phyloP scores from a whole-genome alignment of 2,797 vertebrate genomes.

The Clarias pachynema region DNA sequence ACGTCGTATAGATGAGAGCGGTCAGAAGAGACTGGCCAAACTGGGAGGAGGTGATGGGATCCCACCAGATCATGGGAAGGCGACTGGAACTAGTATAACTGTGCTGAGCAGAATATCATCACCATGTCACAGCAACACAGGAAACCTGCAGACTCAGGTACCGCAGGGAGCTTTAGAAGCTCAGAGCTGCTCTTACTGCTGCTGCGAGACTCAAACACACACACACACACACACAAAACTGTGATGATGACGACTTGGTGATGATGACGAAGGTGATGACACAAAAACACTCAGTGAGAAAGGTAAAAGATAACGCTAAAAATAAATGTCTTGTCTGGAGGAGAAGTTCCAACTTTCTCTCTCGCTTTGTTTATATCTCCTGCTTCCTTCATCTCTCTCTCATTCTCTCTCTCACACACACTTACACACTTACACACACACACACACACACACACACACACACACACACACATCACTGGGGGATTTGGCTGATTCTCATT shows the following conservation, averaged over 20 bases:
- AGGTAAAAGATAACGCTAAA: conserved; percentile 7
- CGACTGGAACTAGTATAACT: not conserved
- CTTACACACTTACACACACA: too few relatives aligned
- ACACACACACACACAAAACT: not conserved
- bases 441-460: not conserved
- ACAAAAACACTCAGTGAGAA: conserved; percentile 4
- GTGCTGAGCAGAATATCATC: not conserved
- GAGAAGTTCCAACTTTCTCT: conserved; percentile 23
- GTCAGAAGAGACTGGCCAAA: not conserved
- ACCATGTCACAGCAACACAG: not conserved
- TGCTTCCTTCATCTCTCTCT: not conserved
- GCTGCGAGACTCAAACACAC: not conserved
- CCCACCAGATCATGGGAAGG: not conserved
- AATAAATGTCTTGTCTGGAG: not conserved
- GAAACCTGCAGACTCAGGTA: not conserved
- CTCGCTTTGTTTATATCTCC: not conserved
- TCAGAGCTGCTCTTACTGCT: not conserved
- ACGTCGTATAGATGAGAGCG: not conserved
- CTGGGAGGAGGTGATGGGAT: not conserved
- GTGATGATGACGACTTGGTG: not conserved
- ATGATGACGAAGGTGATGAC: not conserved
- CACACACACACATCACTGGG: conserved; percentile 20
- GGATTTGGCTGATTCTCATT: conserved; percentile 47
- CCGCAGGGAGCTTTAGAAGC: not conserved
- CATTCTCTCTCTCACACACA: not conserved